phyloP scores from a whole-genome alignment of 2,888 invertebrate genomes.

The Eilema caniola region DNA sequence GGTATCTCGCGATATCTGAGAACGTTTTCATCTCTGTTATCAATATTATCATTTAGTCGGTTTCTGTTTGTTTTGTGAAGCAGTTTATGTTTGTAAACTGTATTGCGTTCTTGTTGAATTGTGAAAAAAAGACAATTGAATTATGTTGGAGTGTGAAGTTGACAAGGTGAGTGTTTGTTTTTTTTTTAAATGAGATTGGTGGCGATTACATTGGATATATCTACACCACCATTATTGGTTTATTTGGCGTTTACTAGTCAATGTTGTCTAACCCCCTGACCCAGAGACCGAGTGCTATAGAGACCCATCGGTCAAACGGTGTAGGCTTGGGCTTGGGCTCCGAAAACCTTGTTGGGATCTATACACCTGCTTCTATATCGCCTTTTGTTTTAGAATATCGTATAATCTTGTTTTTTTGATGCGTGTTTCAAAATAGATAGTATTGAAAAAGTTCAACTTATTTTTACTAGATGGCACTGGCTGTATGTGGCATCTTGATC shows the following conservation, averaged over 20 bases:
- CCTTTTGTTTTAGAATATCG: no score
- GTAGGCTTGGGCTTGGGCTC: no score
- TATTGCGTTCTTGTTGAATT: slow-evolving; percentile 19
- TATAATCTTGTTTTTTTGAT: background rate
- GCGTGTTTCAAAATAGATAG: no score
- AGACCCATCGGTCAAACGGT: no score
- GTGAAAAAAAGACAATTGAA: slow-evolving; percentile 27
- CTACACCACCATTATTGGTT: no score
- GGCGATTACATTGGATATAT: no score
- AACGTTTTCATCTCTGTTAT: slow-evolving; percentile 41
- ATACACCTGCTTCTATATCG: no score
- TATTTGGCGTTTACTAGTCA: no score
- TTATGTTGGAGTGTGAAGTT: slow-evolving; percentile 71
- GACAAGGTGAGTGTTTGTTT: slow-evolving; percentile 64
- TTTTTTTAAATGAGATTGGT: slow-evolving; percentile 2
- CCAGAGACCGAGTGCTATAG: no score
- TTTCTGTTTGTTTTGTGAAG: slow-evolving; percentile 41
- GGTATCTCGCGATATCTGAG: slow-evolving; percentile 49
- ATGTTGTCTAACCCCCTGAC: no score
- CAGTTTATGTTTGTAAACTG: slow-evolving; percentile 32
- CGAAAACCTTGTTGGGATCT: no score
- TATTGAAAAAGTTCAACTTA: background rate
- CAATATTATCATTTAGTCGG: slow-evolving; percentile 41
- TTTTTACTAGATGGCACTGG: background rate
- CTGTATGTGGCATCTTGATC: background rate